Conservation (phyloP, 92 coral and sea anemone species). For the Meandrina meandrites region DNA sequence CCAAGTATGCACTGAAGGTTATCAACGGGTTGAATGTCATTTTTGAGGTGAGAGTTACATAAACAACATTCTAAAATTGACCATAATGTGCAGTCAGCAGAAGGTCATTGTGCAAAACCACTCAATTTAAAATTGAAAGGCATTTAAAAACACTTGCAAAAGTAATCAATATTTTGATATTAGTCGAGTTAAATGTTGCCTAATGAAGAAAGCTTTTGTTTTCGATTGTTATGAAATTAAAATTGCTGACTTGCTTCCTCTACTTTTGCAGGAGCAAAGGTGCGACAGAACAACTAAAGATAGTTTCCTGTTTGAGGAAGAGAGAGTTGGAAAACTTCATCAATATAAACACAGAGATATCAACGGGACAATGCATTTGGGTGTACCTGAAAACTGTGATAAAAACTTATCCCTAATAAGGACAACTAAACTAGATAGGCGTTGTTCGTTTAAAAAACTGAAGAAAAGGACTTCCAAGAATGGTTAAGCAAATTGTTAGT, state of each 20-base stretch:
- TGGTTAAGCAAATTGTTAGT: neutral
- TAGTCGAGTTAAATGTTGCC: neutral
- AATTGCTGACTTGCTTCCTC: neutral
- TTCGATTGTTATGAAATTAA: too few relatives aligned
- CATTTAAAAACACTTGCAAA: too few relatives aligned
- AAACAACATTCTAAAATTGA: neutral
- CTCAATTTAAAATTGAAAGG: neutral
- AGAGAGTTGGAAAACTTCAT: neutral
- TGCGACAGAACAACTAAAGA: neutral
- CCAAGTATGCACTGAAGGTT: neutral
- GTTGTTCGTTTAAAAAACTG: neutral
- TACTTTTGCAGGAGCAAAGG: neutral
- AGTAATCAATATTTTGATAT: too few relatives aligned
- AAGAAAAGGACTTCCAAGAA: neutral
- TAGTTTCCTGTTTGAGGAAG: neutral
- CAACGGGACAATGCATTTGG: neutral
- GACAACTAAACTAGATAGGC: neutral
- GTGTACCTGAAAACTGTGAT: conserved; percentile 1
- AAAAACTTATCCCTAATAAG: neutral
- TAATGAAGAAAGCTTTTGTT: too few relatives aligned
- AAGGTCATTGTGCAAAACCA: neutral
- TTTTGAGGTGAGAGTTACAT: conserved; percentile 12
- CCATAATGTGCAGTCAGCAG: neutral
- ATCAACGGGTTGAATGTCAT: neutral
- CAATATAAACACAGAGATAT: neutral